Evolutionary conservation across 1,140 invertebrate species (phyloP).

Genomic region (Drosophila kohkoa): DNA sequence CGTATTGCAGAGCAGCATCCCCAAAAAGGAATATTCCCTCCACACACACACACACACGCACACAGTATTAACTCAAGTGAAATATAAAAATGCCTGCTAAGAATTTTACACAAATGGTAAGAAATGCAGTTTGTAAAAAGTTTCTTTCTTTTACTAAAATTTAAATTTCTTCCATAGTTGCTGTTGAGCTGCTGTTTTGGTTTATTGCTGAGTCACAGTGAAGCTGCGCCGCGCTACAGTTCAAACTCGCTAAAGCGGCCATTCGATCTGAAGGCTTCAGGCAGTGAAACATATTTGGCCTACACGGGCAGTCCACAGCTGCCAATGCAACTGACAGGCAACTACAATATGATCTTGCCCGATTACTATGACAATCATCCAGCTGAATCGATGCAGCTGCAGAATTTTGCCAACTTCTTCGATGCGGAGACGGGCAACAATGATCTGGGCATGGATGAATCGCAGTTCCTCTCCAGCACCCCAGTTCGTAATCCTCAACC

Average conservation of each 20-base stretch:
- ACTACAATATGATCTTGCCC: constrained; percentile 79
- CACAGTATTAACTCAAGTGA: constrained; percentile 29
- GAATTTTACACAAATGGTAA: constrained; percentile 54
- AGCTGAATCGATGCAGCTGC: constrained; percentile 73
- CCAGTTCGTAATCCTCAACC: constrained; percentile 64
- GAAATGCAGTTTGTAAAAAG: not conserved
- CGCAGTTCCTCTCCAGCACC: constrained; percentile 60
- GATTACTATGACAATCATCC: constrained; percentile 79
- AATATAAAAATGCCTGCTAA: constrained; percentile 48
- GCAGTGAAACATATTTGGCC: constrained; percentile 49
- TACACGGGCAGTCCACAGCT: constrained; percentile 63
- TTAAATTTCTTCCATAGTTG: constrained; percentile 14
- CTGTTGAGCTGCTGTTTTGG: constrained; percentile 36
- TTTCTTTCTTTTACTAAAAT: not conserved
- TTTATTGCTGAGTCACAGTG: constrained; percentile 22
- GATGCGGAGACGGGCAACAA: constrained; percentile 55
- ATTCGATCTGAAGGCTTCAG: constrained; percentile 44
- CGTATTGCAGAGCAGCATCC: constrained; percentile 10
- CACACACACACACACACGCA: not conserved
- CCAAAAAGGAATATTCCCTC: not conserved
- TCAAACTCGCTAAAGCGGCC: constrained; percentile 13
- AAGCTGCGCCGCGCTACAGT: constrained; percentile 61
- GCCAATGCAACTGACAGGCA: constrained; percentile 55
- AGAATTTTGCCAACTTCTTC: constrained; percentile 74
- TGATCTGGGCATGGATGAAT: constrained; percentile 78